Percentiles rank a stretch among this genome's conserved stretches.
Conservation (phyloP, 2,113 vertebrate genomes). For the Proteles cristata region DNA sequence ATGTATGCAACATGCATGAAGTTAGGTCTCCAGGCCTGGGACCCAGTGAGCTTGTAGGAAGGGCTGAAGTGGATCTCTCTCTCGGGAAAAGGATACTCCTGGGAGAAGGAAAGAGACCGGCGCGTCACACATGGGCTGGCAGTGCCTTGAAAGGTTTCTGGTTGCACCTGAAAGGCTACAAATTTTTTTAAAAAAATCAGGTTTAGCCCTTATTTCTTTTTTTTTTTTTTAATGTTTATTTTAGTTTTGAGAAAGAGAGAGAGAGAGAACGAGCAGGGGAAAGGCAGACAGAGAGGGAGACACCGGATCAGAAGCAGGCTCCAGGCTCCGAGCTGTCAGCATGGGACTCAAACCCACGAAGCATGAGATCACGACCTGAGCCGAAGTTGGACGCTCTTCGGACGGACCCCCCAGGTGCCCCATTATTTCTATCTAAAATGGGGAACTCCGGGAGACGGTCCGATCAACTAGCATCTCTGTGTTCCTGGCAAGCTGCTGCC, state of each 20-base stretch:
- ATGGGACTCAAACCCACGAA: too few species aligned
- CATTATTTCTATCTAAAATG: slow-evolving; percentile 7
- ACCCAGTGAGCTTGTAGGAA: neutral
- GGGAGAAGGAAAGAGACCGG: neutral
- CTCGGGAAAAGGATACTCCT: neutral
- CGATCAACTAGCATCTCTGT: neutral
- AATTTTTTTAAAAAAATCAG: neutral
- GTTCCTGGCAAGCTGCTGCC: neutral
- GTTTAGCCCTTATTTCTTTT: too few species aligned
- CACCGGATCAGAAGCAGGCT: too few species aligned
- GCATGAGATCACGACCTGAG: too few species aligned
- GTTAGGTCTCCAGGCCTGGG: neutral
- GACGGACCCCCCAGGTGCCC: too few species aligned
- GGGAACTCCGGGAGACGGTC: neutral
- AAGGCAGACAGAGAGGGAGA: too few species aligned
- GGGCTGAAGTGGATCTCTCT: neutral
- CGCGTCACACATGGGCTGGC: neutral
- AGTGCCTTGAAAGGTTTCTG: neutral
- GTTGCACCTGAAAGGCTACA: neutral
- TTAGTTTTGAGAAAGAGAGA: too few species aligned
- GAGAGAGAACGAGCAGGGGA: too few species aligned
- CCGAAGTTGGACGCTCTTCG: too few species aligned
- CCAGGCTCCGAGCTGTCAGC: too few species aligned
- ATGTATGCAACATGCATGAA: neutral
- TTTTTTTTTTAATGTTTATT: too few species aligned